Evolutionary conservation across 2,113 vertebrate genomes (phyloP).

Genomic region (Megaceryle maxima): DNA sequence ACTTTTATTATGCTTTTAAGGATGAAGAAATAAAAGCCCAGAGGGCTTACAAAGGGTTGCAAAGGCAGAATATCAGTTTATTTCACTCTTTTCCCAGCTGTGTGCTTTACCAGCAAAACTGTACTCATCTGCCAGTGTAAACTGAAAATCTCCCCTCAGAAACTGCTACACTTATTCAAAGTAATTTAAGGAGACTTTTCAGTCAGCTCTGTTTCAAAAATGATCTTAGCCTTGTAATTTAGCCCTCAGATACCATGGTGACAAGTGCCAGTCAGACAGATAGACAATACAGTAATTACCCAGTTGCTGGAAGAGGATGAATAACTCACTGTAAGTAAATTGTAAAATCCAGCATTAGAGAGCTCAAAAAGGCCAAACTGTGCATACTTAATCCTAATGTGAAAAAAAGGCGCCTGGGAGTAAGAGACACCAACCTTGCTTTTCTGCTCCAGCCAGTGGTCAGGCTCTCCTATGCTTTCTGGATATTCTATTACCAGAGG

Average conservation of each 20-base stretch:
- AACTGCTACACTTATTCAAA: background rate
- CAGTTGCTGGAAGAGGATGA: background rate
- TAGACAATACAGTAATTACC: background rate
- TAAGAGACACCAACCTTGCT: background rate
- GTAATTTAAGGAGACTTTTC: background rate
- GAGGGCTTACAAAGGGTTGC: background rate
- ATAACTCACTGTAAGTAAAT: background rate
- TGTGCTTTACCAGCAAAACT: conserved; percentile 33
- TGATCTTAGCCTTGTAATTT: background rate
- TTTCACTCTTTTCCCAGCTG: conserved; percentile 19
- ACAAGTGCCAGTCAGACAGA: background rate
- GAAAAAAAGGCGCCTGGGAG: background rate
- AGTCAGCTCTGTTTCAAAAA: conserved; percentile 13
- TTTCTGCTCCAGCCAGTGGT: background rate
- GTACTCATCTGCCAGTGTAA: background rate
- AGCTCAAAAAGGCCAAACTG: background rate
- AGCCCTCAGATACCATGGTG: background rate
- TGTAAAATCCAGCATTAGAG: background rate
- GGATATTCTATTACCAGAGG: background rate
- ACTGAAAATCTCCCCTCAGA: conserved; percentile 16
- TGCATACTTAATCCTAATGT: background rate
- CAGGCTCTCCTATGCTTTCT: background rate
- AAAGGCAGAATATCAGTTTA: background rate
- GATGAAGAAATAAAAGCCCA: background rate
- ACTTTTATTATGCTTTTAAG: background rate